Evolutionary conservation across 37 sponge, comb jelly and placozoan genomes (phyloP).

Genomic region (Petrosia ficiformis): DNA sequence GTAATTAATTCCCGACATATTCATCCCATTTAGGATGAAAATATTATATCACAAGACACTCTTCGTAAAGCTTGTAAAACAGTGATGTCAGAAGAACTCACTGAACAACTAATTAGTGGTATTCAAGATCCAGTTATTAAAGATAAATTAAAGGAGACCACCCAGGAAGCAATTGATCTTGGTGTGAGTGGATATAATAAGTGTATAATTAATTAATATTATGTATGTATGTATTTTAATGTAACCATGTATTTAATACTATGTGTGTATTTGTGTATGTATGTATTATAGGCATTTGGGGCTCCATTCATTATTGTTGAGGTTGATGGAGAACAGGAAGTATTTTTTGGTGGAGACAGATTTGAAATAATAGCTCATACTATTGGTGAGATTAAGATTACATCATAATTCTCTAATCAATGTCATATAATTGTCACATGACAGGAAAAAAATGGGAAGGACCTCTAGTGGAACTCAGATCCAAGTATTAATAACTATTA

Average conservation of each 20-base stretch:
- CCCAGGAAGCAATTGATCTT: constrained; percentile 68
- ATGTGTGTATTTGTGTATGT: background rate
- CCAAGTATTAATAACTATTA: constrained; percentile 4
- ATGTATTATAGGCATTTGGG: constrained; percentile 57
- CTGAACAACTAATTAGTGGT: constrained; percentile 31
- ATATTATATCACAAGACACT: constrained; percentile 33
- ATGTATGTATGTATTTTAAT: too few relatives aligned
- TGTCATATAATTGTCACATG: background rate
- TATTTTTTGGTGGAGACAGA: constrained; percentile 62
- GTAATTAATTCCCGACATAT: background rate
- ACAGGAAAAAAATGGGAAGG: constrained; percentile 68
- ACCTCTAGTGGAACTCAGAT: constrained; percentile 29
- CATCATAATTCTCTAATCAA: background rate
- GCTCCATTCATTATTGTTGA: constrained; percentile 65
- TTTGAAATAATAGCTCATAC: constrained; percentile 57
- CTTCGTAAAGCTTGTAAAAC: constrained; percentile 28
- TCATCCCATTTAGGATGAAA: constrained; percentile 33
- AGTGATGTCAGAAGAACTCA: constrained; percentile 16
- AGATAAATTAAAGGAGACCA: constrained; percentile 36
- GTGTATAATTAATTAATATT: constrained; percentile 4
- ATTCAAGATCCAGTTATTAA: constrained; percentile 16
- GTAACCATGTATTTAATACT: background rate
- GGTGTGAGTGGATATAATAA: constrained; percentile 48
- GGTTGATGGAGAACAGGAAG: constrained; percentile 32
- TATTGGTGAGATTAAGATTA: constrained; percentile 59